phyloP scores from a whole-genome alignment of 1,140 invertebrate genomes.

The Drosophila cardini region DNA sequence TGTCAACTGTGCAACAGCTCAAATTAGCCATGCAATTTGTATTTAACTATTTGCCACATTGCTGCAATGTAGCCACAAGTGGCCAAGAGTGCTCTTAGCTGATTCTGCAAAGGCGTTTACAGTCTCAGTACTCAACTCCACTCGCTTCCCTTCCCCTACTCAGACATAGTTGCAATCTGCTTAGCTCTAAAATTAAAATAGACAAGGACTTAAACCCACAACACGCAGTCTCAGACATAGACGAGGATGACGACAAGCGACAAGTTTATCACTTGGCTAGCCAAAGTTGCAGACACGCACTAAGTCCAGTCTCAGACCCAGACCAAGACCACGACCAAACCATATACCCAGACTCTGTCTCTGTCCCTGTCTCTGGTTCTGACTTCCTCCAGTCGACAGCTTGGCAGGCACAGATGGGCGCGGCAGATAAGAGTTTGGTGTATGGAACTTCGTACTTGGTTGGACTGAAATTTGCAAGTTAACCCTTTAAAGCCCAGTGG shows the following conservation, averaged over 20 bases:
- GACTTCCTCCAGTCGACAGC: constrained; percentile 36
- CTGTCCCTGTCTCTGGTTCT: constrained; percentile 8
- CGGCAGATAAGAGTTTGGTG: constrained; percentile 53
- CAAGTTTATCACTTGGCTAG: constrained; percentile 75
- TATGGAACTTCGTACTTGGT: constrained; percentile 14
- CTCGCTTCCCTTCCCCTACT: too few relatives aligned
- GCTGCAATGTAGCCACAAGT: constrained; percentile 21
- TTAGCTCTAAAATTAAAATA: constrained; percentile 64
- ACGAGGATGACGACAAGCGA: constrained; percentile 67
- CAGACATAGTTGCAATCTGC: background rate
- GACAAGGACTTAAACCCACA: constrained; percentile 65
- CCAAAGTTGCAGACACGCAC: constrained; percentile 59
- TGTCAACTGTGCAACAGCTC: constrained; percentile 69
- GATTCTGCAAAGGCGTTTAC: constrained; percentile 52
- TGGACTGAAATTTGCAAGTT: constrained; percentile 56
- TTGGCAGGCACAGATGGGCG: constrained; percentile 73
- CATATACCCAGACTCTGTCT: constrained; percentile 4
- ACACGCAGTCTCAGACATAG: constrained; percentile 23
- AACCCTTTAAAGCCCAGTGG: constrained; percentile 42
- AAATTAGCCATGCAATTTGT: constrained; percentile 82
- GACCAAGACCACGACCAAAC: constrained; percentile 1
- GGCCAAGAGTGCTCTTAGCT: constrained; percentile 13
- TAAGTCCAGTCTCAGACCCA: constrained; percentile 19
- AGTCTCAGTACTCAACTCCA: too few relatives aligned
- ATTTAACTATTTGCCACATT: constrained; percentile 72